A percentile compares a stretch with the other conserved stretches of the same genome.
Conservation (phyloP, 2,797 vertebrate genomes). For the Ptychadena robeensis region DNA sequence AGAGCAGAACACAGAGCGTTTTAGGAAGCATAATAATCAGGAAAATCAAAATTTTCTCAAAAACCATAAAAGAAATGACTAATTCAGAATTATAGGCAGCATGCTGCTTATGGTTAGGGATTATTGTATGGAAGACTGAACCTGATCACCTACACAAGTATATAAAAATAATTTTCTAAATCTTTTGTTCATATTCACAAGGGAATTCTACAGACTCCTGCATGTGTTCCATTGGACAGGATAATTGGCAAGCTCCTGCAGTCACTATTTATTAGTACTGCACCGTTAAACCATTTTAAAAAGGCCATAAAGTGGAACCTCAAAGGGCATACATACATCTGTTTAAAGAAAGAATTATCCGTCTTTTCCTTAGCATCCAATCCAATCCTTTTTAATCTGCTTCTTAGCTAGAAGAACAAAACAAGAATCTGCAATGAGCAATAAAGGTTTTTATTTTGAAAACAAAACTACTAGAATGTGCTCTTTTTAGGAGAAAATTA, state of each 20-base stretch:
- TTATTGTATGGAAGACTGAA: slow-evolving; percentile 35
- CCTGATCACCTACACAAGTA: slow-evolving; percentile 35
- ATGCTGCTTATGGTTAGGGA: slow-evolving; percentile 9
- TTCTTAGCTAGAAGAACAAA: neutral
- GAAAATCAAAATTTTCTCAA: slow-evolving; percentile 37
- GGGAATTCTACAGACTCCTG: neutral
- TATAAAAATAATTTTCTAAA: slow-evolving; percentile 29
- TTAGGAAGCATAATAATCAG: slow-evolving; percentile 41
- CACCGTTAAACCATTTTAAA: neutral
- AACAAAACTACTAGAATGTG: too few relatives aligned
- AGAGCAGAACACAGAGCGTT: neutral
- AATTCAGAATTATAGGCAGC: slow-evolving; percentile 33
- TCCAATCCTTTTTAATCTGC: neutral
- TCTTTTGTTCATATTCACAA: slow-evolving; percentile 21
- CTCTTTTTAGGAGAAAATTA: too few relatives aligned
- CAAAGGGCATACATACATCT: neutral
- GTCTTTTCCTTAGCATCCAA: neutral
- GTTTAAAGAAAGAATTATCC: neutral
- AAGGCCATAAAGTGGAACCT: neutral
- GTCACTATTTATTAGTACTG: neutral
- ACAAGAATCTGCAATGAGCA: neutral
- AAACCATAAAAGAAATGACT: slow-evolving; percentile 37
- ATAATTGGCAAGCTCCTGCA: neutral
- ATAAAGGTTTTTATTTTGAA: neutral
- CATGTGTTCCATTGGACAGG: slow-evolving; percentile 4